These are phyloP conservation scores for Ceyx erithaca DNA, from an alignment of 2,797 vertebrate species.

Conservation along the genomic window DNA sequence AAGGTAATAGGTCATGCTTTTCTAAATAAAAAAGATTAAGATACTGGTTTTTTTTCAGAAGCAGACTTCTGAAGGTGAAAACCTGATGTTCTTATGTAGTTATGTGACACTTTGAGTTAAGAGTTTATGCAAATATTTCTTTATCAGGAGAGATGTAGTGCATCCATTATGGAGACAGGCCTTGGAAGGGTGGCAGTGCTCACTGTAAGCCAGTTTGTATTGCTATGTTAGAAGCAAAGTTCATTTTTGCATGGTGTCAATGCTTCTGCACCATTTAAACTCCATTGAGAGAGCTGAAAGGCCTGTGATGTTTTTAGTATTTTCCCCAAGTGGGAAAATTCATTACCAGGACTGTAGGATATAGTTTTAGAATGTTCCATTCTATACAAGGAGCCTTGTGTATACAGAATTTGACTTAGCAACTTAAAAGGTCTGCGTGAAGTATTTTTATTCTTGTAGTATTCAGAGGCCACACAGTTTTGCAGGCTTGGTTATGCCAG, in stretches of 20 bases:
- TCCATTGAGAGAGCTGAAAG: background rate
- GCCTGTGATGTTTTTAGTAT: background rate
- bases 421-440: background rate
- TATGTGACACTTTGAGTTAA: background rate
- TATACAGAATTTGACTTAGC: background rate
- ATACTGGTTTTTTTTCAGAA: background rate
- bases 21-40: background rate
- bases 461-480: background rate
- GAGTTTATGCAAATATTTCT: background rate
- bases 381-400: rapidly evolving
- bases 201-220: background rate
- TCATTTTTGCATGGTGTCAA: background rate
- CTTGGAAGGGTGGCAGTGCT: background rate
- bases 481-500: background rate
- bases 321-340: background rate
- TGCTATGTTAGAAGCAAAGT: background rate
- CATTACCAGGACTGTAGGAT: background rate
- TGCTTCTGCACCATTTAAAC: background rate
- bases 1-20: background rate
- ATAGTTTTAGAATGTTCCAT: background rate
- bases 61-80: background rate
- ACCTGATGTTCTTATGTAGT: background rate
- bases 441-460: background rate
- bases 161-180: background rate
- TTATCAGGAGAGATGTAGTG: background rate